These are phyloP conservation scores for Perithous albicinctus DNA, from an alignment of 2,888 invertebrate genomes.

Conservation along the genomic window DNA sequence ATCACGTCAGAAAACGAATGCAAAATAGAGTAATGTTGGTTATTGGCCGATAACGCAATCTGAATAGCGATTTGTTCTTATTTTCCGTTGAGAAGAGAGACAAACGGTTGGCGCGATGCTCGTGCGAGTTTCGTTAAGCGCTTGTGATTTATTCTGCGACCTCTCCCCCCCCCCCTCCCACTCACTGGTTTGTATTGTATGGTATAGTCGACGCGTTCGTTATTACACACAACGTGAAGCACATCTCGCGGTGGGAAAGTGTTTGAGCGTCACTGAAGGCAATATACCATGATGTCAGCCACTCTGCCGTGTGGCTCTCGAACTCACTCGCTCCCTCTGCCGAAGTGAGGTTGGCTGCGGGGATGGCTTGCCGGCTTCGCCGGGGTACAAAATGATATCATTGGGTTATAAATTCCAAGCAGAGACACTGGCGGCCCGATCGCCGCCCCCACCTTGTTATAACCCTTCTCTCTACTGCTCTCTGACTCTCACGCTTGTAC, in stretches of 20 bases:
- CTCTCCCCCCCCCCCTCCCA: too few species aligned
- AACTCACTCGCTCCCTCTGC: slow-evolving; percentile 57
- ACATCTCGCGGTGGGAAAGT: slow-evolving; percentile 72
- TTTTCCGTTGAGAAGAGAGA: slow-evolving; percentile 56
- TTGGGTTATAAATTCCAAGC: slow-evolving; percentile 84
- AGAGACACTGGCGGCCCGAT: slow-evolving; percentile 82
- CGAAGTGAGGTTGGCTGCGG: slow-evolving; percentile 66
- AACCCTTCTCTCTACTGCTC: slow-evolving; percentile 74
- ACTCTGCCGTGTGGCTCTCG: slow-evolving; percentile 76
- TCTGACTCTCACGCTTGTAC: slow-evolving; percentile 68
- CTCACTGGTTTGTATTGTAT: slow-evolving; percentile 51
- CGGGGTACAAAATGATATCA: slow-evolving; percentile 84
- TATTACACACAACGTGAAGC: slow-evolving; percentile 45
- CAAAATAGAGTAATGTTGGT: slow-evolving; percentile 45
- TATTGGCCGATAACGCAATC: slow-evolving; percentile 61
- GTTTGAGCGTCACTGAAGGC: slow-evolving; percentile 83
- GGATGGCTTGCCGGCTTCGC: slow-evolving; percentile 80
- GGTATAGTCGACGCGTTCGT: slow-evolving; percentile 51
- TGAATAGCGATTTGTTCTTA: slow-evolving; percentile 56
- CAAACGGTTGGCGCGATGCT: slow-evolving; percentile 66
- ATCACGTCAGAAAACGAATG: slow-evolving; percentile 26
- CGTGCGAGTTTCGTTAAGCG: slow-evolving; percentile 73
- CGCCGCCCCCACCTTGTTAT: slow-evolving; percentile 77
- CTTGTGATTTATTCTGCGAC: slow-evolving; percentile 74
- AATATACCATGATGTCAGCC: slow-evolving; percentile 84